Conservation (phyloP, 1,140 invertebrate species). For the Tetragonula clypearis region DNA sequence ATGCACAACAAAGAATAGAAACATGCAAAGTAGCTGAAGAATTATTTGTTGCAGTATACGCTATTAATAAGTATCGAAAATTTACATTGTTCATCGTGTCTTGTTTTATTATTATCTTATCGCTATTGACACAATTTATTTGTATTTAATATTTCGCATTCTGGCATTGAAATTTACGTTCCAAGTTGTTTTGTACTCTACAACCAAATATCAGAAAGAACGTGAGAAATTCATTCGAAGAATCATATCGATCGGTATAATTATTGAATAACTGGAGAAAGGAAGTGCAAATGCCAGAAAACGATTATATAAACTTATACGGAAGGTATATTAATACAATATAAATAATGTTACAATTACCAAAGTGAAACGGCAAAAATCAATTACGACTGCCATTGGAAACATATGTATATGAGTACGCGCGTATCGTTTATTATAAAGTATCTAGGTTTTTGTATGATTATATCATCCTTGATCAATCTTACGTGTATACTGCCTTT, state of each 20-base stretch:
- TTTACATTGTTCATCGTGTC: slow-evolving; percentile 43
- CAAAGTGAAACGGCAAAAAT: slow-evolving; percentile 79
- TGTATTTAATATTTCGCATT: slow-evolving; percentile 52
- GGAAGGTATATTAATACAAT: slow-evolving; percentile 35
- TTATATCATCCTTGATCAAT: slow-evolving; percentile 81
- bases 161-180: slow-evolving; percentile 57
- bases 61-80: slow-evolving; percentile 57
- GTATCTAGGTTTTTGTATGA: slow-evolving; percentile 79
- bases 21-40: slow-evolving; percentile 59
- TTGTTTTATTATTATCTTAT: slow-evolving; percentile 30
- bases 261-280: not conserved
- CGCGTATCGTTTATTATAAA: slow-evolving; percentile 80
- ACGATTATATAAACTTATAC: slow-evolving; percentile 47
- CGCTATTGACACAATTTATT: slow-evolving; percentile 41
- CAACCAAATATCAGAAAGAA: slow-evolving; percentile 24
- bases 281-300: slow-evolving; percentile 25
- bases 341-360: slow-evolving; percentile 58
- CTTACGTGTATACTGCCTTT: slow-evolving; percentile 79
- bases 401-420: slow-evolving; percentile 77
- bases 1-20: slow-evolving; percentile 45
- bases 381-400: slow-evolving; percentile 75
- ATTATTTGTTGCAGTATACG: slow-evolving; percentile 54
- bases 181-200: slow-evolving; percentile 33
- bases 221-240: slow-evolving; percentile 1
- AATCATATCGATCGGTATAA: not conserved